These are phyloP conservation scores for Lepidochitona cinerea DNA, from an alignment of 2,888 invertebrate genomes.

Conservation along the genomic window DNA sequence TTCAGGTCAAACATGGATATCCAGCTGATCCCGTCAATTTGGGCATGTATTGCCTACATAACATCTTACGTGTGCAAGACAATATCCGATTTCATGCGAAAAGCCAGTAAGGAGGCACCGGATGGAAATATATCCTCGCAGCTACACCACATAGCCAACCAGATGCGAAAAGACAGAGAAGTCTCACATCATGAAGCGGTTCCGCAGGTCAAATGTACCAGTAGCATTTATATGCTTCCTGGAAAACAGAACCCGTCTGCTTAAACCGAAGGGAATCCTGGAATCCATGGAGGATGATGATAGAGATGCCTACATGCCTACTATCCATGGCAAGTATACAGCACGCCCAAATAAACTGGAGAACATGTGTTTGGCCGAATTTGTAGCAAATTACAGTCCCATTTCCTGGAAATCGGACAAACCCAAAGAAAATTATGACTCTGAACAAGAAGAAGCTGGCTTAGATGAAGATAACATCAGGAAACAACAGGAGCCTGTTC, in stretches of 20 bases:
- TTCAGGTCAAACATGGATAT: constrained; percentile 29
- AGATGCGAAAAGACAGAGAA: constrained; percentile 24
- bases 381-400: neutral
- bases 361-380: constrained; percentile 29
- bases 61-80: constrained; percentile 33
- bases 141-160: constrained; percentile 20
- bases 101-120: constrained; percentile 26
- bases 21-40: constrained; percentile 24
- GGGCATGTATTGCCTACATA: constrained; percentile 31
- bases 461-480: neutral
- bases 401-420: neutral
- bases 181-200: constrained; percentile 31
- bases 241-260: constrained; percentile 24
- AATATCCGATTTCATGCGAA: constrained; percentile 29
- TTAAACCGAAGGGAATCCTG: constrained; percentile 20
- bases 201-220: constrained; percentile 17
- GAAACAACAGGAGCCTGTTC: neutral
- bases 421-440: neutral
- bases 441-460: neutral
- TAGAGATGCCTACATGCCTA: constrained; percentile 28
- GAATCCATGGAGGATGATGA: constrained; percentile 26
- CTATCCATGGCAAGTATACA: constrained; percentile 31
- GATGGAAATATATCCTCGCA: constrained; percentile 13
- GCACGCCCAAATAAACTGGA: constrained; percentile 21
- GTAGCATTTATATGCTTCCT: constrained; percentile 17